Base-by-base conservation (phyloP, 2,113 vertebrate species). In the Eretmochelys imbricata region DNA sequence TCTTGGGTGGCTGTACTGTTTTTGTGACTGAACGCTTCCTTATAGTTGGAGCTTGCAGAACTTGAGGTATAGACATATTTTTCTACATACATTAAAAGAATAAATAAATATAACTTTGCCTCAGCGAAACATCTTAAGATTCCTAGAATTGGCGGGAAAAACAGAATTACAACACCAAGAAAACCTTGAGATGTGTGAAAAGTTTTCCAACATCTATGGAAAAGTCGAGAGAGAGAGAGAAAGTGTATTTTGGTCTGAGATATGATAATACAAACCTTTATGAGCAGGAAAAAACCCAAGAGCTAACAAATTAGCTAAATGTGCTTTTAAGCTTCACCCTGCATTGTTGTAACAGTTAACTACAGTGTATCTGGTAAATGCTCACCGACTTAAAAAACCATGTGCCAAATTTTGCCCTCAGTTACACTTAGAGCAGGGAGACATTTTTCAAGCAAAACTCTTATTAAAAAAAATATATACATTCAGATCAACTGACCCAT, bases 191-290 rank as follows among this genome's bases (percentile, higher is more conserved):
- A 10, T 55, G 13, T 86, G 53, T 42, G 80, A 24, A 53, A 89
- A 78, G 29, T 29, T 76, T 83, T 82, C 50, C 0, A 0, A 25
- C 80, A 0, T 0, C 51, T 89, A 27, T 16, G 57, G 53, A 53
- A 81, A 81, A 88, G 49, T 42, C 5, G 42, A 42, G 42, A 42
- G 42, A 42, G 42, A 42, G 42, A 42, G 5, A 42, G 42, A 42
- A 42, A 5, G 42, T 42, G 42, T 42, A 42, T 42, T 42, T 42
- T 42, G 42, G 42, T 48, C 81, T 3, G 12, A 81, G 0, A 3
- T 89, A 57, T 29, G 31, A 84, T 82, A 69, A 25, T 49, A 95
- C 19, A 55, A 20, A 7, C 19, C 19, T 38, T 38, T 38, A 38
- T 72, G 19, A 53, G 27, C 22, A 9, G 19, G 46, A 25, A 81